Evolutionary conservation across 2,113 vertebrate species (phyloP).

Genomic region (Promerops cafer): DNA sequence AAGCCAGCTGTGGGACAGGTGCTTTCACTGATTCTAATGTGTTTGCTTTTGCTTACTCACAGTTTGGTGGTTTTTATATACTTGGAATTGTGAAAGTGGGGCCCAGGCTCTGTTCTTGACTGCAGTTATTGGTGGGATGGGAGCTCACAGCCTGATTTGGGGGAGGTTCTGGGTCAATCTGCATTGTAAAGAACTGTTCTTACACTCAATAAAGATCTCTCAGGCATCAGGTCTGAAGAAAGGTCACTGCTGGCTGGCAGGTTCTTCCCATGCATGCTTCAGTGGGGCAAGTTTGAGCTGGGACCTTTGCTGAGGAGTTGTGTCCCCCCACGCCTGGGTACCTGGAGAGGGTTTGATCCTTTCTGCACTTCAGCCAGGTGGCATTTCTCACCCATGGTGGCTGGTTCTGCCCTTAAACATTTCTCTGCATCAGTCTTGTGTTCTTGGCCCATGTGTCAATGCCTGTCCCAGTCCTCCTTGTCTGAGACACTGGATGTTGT

Average conservation of each 20-base stretch:
- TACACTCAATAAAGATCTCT: constrained; percentile 46
- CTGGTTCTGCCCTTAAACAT: background rate
- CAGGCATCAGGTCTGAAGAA: background rate
- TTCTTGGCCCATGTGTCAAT: fast-evolving
- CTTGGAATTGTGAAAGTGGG: background rate
- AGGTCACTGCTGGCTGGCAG: background rate
- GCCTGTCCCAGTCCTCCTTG: background rate
- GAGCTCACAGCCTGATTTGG: background rate
- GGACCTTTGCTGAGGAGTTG: background rate
- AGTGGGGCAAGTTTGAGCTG: background rate
- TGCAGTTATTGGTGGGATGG: background rate
- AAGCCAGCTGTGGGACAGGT: background rate
- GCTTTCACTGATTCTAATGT: background rate
- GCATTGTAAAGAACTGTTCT: background rate
- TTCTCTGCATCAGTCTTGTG: background rate
- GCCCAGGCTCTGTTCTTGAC: background rate
- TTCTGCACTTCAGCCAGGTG: background rate
- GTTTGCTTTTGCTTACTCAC: background rate
- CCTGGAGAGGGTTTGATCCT: background rate
- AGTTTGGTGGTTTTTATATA: background rate
- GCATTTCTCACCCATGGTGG: background rate
- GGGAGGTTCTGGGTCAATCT: background rate
- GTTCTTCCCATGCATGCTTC: fast-evolving
- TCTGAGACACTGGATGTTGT: background rate
- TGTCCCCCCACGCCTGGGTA: fast-evolving